Conservation (phyloP, 1,140 invertebrate genomes). For the Zeugodacus cucurbitae region DNA sequence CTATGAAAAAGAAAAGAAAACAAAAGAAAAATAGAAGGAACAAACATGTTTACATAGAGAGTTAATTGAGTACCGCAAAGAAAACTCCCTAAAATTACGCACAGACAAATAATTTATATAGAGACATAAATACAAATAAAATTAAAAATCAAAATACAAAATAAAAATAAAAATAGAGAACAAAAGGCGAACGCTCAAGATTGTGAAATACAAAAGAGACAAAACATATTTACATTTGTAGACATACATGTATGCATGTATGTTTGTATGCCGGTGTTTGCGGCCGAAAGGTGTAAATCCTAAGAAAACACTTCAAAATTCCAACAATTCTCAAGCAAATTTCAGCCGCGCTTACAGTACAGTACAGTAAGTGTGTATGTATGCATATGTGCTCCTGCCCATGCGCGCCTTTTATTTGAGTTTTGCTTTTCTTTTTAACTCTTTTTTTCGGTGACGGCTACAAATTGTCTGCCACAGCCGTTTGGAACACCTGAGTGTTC, state of each 20-base stretch:
- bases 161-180: background rate
- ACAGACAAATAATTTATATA: background rate
- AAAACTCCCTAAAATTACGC: background rate
- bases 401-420: background rate
- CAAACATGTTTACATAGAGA: background rate
- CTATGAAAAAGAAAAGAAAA: background rate
- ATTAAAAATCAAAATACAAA: background rate
- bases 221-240: background rate
- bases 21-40: background rate
- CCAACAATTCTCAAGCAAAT: conserved; percentile 52
- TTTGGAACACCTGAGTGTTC: conserved; percentile 23
- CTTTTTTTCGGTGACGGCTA: conserved; percentile 40
- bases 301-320: conserved; percentile 64
- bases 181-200: background rate
- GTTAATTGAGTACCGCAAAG: background rate
- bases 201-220: background rate
- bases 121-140: background rate
- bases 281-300: conserved; percentile 51
- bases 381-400: background rate
- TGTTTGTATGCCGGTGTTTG: background rate
- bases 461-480: conserved; percentile 48
- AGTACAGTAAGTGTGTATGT: background rate
- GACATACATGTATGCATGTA: background rate
- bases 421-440: background rate
- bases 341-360: background rate